phyloP scores from a whole-genome alignment of 2,113 vertebrate species.

The Bos javanicus region DNA sequence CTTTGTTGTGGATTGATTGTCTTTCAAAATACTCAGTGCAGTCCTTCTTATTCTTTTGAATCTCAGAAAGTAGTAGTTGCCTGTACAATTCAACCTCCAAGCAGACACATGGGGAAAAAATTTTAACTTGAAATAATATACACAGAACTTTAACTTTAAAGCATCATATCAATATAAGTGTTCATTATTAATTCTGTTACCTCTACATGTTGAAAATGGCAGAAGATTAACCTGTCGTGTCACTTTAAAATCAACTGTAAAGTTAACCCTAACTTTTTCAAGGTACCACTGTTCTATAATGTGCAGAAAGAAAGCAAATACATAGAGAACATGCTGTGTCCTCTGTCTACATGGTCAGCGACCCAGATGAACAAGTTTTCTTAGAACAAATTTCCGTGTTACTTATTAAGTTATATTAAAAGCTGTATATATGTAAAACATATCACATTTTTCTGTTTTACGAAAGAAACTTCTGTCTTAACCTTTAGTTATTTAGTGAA shows the following conservation, averaged over 20 bases:
- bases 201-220: slow-evolving; percentile 8
- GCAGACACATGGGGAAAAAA: not conserved
- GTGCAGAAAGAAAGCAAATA: slow-evolving; percentile 19
- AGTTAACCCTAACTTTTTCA: slow-evolving; percentile 4
- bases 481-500: not conserved
- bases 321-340: not conserved
- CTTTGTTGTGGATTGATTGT: slow-evolving; percentile 77
- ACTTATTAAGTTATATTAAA: not conserved
- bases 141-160: slow-evolving; percentile 22
- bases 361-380: not conserved
- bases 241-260: slow-evolving; percentile 47
- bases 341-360: not conserved
- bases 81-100: slow-evolving; percentile 20
- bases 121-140: slow-evolving; percentile 39
- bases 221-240: not conserved
- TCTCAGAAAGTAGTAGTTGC: slow-evolving; percentile 58
- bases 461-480: slow-evolving; percentile 18
- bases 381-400: slow-evolving; percentile 32
- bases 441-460: not conserved
- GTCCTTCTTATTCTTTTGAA: slow-evolving; percentile 69
- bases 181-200: slow-evolving; percentile 30
- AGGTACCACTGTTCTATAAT: not conserved
- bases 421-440: not conserved
- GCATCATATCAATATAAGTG: not conserved
- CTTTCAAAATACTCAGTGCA: slow-evolving; percentile 73